Evolutionary conservation across 2,797 vertebrate genomes (phyloP).

Genomic region (Mormyrops boulengeri): DNA sequence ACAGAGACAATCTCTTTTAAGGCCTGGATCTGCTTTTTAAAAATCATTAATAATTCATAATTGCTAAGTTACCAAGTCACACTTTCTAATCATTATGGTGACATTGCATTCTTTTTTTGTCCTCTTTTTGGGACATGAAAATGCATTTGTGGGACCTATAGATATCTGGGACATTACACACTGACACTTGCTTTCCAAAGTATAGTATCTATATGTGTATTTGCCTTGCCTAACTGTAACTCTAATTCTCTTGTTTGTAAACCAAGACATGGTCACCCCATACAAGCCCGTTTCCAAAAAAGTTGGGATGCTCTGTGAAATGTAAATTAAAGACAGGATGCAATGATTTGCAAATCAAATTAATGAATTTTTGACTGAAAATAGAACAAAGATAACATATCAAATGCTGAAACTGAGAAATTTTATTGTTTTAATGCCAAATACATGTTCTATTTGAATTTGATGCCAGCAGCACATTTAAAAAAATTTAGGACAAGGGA

Average conservation of each 20-base stretch:
- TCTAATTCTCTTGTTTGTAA: neutral
- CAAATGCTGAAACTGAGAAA: too few relatives aligned
- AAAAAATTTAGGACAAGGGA: too few relatives aligned
- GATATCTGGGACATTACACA: neutral
- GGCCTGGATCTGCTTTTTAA: neutral
- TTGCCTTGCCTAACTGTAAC: neutral
- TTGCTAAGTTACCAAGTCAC: neutral
- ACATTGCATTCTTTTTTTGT: neutral
- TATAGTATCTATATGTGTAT: neutral
- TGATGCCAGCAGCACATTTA: too few relatives aligned
- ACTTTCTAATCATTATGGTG: neutral
- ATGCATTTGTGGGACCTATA: too few relatives aligned
- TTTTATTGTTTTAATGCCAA: too few relatives aligned
- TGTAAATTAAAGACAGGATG: too few relatives aligned
- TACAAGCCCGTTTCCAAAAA: too few relatives aligned
- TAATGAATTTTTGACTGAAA: too few relatives aligned
- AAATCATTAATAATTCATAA: neutral
- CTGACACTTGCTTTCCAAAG: neutral
- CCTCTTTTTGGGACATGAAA: neutral
- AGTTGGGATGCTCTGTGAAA: too few relatives aligned
- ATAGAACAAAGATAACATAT: too few relatives aligned
- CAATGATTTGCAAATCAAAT: too few relatives aligned
- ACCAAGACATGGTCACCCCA: neutral
- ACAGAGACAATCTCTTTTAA: neutral
- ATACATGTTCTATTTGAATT: too few relatives aligned